Evolutionary conservation across 1,140 invertebrate genomes (phyloP).

Genomic region (Tetragnatha versicolor): DNA sequence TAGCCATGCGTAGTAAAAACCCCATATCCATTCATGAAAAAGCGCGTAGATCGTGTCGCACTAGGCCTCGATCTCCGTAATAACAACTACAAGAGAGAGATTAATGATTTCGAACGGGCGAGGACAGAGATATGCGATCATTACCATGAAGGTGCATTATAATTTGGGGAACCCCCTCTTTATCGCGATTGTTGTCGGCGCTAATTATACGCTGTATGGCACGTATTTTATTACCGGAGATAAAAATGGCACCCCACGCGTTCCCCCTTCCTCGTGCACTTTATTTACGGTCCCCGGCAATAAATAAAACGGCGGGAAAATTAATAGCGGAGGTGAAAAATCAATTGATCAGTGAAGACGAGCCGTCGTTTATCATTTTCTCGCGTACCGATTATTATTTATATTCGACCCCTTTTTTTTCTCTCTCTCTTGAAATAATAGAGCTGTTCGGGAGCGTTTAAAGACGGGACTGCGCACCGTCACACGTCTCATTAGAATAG

Average conservation of each 20-base stretch:
- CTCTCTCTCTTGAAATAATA: too few relatives aligned
- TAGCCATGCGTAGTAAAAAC: too few relatives aligned
- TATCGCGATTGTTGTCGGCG: constrained; percentile 52
- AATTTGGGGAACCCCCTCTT: constrained; percentile 47
- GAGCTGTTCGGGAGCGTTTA: constrained; percentile 38
- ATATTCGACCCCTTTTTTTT: too few relatives aligned
- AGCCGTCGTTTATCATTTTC: constrained; percentile 40
- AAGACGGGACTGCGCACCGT: constrained; percentile 5
- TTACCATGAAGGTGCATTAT: constrained; percentile 51
- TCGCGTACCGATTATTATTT: constrained; percentile 33
- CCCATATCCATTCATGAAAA: too few relatives aligned
- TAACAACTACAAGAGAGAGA: constrained; percentile 23
- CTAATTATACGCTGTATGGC: constrained; percentile 54
- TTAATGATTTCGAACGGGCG: constrained; percentile 43
- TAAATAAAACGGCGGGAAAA: constrained; percentile 41
- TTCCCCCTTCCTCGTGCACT: constrained; percentile 8
- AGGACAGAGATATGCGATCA: constrained; percentile 50
- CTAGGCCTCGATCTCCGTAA: too few relatives aligned
- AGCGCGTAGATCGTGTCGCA: too few relatives aligned
- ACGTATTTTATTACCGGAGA: constrained; percentile 54
- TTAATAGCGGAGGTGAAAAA: constrained; percentile 52
- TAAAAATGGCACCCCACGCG: constrained; percentile 28
- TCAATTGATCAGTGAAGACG: constrained; percentile 53
- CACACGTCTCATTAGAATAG: neutral
- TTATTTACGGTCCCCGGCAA: constrained; percentile 46